Percentiles rank a stretch among this genome's conserved stretches.
Conservation (phyloP, 1,140 invertebrate species). For the Holotrichia oblita region DNA sequence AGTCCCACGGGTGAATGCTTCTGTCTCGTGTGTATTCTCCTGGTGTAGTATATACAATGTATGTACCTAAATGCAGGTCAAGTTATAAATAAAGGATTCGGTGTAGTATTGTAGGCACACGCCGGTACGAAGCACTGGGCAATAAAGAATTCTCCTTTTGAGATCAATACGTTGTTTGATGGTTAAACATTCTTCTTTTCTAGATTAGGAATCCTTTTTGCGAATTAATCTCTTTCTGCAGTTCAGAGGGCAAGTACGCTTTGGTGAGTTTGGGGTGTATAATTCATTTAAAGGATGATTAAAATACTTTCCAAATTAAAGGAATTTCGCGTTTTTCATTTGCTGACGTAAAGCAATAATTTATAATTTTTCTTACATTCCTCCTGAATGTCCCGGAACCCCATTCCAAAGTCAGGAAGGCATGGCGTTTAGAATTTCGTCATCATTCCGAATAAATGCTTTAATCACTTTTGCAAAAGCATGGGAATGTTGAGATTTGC, state of each 20-base stretch:
- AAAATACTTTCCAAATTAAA: background rate
- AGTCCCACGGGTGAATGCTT: background rate
- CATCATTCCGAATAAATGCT: background rate
- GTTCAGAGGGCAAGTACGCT: too few species aligned
- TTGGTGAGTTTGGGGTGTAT: too few species aligned
- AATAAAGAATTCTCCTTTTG: constrained; percentile 13
- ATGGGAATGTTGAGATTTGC: constrained; percentile 1
- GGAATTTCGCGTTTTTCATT: background rate
- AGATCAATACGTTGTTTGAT: constrained; percentile 20
- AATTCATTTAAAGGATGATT: background rate
- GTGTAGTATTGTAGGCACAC: constrained; percentile 4
- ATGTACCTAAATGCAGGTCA: constrained; percentile 15
- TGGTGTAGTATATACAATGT: constrained; percentile 1
- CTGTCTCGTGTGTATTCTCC: background rate
- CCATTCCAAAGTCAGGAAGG: background rate
- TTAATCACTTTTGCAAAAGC: constrained; percentile 7
- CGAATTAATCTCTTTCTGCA: background rate
- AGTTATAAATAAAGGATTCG: constrained; percentile 34
- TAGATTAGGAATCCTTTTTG: background rate
- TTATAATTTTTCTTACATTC: background rate
- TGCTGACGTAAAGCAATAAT: too few species aligned
- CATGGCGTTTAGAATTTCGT: background rate
- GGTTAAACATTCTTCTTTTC: background rate
- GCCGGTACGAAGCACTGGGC: constrained; percentile 5
- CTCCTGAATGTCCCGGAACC: background rate